Conservation (phyloP, 1,140 invertebrate genomes). For the Brachystomella parvula region DNA sequence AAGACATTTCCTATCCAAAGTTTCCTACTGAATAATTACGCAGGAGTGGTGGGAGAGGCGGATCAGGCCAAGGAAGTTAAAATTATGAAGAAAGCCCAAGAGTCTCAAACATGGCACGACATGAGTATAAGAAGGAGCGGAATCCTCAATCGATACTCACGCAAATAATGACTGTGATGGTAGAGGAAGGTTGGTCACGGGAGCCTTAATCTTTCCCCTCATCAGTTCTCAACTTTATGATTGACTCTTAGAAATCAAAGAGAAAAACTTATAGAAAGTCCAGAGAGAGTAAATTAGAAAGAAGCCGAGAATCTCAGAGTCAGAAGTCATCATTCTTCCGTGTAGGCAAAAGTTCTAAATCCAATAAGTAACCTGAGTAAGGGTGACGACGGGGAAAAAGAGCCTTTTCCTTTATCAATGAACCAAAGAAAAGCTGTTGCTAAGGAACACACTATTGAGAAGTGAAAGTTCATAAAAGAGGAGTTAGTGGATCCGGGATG, state of each 20-base stretch:
- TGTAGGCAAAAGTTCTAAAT: too few relatives aligned
- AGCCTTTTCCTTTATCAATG: too few relatives aligned
- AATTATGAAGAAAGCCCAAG: neutral
- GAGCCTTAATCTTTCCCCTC: neutral
- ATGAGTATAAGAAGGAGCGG: too few relatives aligned
- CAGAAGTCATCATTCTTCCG: too few relatives aligned
- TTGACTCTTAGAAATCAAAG: neutral
- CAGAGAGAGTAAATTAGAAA: neutral
- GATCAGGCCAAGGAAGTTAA: neutral
- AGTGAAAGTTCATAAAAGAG: too few relatives aligned
- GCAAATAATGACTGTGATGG: neutral
- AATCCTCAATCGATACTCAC: neutral
- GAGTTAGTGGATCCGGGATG: too few relatives aligned
- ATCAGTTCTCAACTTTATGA: neutral
- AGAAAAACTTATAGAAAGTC: neutral
- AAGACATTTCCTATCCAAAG: neutral
- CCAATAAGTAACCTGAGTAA: too few relatives aligned
- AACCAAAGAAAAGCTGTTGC: too few relatives aligned
- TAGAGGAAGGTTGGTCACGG: too few relatives aligned
- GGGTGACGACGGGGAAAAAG: too few relatives aligned
- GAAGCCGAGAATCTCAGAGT: too few relatives aligned
- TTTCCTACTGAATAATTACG: neutral
- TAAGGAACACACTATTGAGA: too few relatives aligned
- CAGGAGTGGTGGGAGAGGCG: neutral
- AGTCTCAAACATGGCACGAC: neutral